These are phyloP conservation scores for Calephelis perditalis DNA, from an alignment of 2,888 invertebrate genomes.

Conservation along the genomic window DNA sequence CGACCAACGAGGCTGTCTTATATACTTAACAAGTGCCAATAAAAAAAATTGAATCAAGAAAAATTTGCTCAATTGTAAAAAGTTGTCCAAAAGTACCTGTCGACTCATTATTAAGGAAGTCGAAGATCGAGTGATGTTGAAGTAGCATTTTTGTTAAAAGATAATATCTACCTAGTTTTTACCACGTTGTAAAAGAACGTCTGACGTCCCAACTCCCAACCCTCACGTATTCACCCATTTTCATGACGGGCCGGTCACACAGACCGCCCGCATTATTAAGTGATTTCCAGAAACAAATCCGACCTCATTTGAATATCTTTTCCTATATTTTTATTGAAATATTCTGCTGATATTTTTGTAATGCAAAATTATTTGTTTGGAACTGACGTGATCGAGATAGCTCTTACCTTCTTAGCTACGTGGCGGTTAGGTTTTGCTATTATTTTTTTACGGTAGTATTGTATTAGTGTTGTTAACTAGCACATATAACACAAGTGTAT, in stretches of 20 bases:
- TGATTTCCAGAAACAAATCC: constrained; percentile 60
- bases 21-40: too few relatives aligned
- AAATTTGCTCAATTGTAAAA: too few relatives aligned
- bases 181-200: constrained; percentile 62
- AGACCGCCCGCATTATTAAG: constrained; percentile 56
- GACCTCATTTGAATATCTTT: constrained; percentile 41
- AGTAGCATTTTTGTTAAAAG: too few relatives aligned
- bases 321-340: constrained; percentile 37
- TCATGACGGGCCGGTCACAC: constrained; percentile 30
- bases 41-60: too few relatives aligned
- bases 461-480: not conserved
- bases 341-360: constrained; percentile 19
- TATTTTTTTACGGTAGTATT: not conserved
- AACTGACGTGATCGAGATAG: too few relatives aligned
- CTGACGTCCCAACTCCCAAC: constrained; percentile 38
- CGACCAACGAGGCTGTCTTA: too few relatives aligned
- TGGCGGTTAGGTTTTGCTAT: too few relatives aligned
- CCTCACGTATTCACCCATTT: constrained; percentile 51
- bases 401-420: too few relatives aligned
- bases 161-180: constrained; percentile 43
- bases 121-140: too few relatives aligned
- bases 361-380: constrained; percentile 5
- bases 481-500: too few relatives aligned
- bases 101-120: too few relatives aligned
- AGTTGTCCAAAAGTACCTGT: too few relatives aligned